Base-by-base conservation (phyloP, 2,113 vertebrate species). In the Salvelinus sp. region DNA sequence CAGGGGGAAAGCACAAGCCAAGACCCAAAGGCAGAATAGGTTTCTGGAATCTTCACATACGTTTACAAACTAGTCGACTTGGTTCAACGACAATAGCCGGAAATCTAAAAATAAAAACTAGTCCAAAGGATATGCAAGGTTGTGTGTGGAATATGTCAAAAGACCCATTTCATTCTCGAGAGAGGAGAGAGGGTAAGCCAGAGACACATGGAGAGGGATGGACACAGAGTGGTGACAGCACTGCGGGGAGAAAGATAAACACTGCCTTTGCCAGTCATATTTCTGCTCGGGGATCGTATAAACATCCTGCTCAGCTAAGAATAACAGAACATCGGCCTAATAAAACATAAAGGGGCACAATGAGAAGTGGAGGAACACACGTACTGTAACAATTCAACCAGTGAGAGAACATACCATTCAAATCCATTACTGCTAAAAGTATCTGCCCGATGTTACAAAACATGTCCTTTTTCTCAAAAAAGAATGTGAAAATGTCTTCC, bases 241-340 rank as follows among this genome's bases (percentile, higher is more conserved):
- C 76, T 66, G 80, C 22, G 23, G 3, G 67, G 81, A 83, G 77
- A 87, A 44, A 92, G 38, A 90, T 86, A 89, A 91, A 93, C 93
- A 93, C 92, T 87, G 83, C 78, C 81, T 72, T 86, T 89, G 88
- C 88, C 90, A 92, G 90, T 88, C 86, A 93, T 93, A 92, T 92
- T 93, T 93, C 91, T 91, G 82, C 84, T 83, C 63, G 0, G 72
- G 88, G 89, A 91, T 91, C 74, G 73, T 89, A 87, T 93, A 94
- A 94, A 93, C 93, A 94, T 94, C 93, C 93, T 93, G 93, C 90
- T 91, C 78, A 1, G 87, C 91, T 91, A 92, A 92, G 91, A 93
- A 94, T 91, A 93, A 92, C 92, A 93, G 91, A 93, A 89, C 89
- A 87, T 84, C 67, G 76, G 79, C 81, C 88, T 88, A 93, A 93